Evolutionary conservation across 2,113 vertebrate genomes (phyloP).

Genomic region (Lagopus leucura): DNA sequence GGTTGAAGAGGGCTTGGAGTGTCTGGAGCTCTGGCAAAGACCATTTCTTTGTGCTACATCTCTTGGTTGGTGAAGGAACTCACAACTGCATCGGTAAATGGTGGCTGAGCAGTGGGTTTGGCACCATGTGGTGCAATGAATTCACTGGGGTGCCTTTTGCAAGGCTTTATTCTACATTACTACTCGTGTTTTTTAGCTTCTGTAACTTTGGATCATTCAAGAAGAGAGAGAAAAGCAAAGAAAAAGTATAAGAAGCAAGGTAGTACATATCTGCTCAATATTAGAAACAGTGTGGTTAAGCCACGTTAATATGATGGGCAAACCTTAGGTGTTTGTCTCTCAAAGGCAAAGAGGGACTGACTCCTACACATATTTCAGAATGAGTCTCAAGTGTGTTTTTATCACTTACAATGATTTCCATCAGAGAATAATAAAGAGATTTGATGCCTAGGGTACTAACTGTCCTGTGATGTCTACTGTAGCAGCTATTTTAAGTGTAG

Average conservation of each 20-base stretch:
- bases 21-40: background rate
- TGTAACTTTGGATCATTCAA: background rate
- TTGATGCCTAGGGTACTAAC: constrained; percentile 13
- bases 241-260: background rate
- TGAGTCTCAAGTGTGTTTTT: constrained; percentile 40
- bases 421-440: constrained; percentile 14
- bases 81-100: background rate
- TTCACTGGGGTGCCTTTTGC: background rate
- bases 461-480: constrained; percentile 27
- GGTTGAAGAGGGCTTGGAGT: background rate
- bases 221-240: background rate
- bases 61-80: background rate
- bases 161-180: background rate
- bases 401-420: background rate
- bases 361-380: constrained; percentile 39
- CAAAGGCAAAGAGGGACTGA: background rate
- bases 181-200: background rate
- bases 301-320: rapidly evolving
- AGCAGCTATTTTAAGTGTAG: constrained; percentile 41
- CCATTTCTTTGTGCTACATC: background rate
- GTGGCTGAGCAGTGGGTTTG: background rate
- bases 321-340: background rate
- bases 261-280: background rate
- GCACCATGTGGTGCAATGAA: background rate
- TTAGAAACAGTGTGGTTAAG: background rate